These are phyloP conservation scores for Hycleus cichorii DNA, from an alignment of 1,140 invertebrate genomes.

Conservation along the genomic window DNA sequence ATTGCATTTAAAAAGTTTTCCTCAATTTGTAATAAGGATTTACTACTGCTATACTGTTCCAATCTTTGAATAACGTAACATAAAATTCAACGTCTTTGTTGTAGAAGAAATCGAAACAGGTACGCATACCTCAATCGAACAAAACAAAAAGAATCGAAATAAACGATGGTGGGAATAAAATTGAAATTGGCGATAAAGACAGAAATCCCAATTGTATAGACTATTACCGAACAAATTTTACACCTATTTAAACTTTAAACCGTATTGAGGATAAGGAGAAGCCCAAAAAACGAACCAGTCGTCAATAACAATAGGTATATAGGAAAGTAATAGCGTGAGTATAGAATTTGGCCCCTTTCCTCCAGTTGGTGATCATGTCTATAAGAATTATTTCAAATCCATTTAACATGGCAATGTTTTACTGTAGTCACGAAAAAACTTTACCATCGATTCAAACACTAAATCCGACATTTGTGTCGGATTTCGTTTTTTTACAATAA, in stretches of 20 bases:
- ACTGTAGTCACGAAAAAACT: conserved; percentile 29
- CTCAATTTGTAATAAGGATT: conserved; percentile 24
- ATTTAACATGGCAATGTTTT: conserved; percentile 34
- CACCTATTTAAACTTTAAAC: conserved; percentile 41
- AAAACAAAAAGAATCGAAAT: not conserved
- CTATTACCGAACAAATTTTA: conserved; percentile 40
- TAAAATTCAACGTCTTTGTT: conserved; percentile 27
- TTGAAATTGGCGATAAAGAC: not conserved
- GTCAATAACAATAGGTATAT: not conserved
- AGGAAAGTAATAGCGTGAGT: not conserved
- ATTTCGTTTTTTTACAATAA: not conserved
- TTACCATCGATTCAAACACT: conserved; percentile 24
- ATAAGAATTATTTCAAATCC: conserved; percentile 36
- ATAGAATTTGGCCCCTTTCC: conserved; percentile 25
- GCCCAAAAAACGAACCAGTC: conserved; percentile 18
- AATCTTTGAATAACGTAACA: conserved; percentile 28
- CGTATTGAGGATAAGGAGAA: conserved; percentile 19
- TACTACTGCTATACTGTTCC: conserved; percentile 10
- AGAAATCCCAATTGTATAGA: conserved; percentile 14
- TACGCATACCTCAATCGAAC: not conserved
- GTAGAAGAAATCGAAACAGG: not conserved
- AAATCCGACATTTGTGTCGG: not conserved
- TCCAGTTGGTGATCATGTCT: conserved; percentile 29
- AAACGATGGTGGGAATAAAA: not conserved
- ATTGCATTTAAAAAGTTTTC: conserved; percentile 22